These are phyloP conservation scores for Adineta ricciae DNA, from an alignment of 2,888 invertebrate genomes.

Conservation along the genomic window DNA sequence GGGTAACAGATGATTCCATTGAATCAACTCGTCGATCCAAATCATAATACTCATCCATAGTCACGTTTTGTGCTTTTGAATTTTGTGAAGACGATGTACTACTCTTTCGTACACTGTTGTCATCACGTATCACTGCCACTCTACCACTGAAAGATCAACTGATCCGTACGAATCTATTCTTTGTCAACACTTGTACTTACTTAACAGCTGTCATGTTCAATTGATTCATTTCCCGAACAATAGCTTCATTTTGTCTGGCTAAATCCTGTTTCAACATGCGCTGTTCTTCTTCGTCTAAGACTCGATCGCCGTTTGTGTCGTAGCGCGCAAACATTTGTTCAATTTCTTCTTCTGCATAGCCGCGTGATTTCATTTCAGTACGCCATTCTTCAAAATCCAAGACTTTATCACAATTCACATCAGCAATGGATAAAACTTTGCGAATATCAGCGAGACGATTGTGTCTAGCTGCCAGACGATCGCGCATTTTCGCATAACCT, in stretches of 20 bases:
- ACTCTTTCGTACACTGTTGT: not conserved
- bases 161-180: not conserved
- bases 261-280: conserved; percentile 44
- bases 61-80: conserved; percentile 22
- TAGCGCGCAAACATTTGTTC: conserved; percentile 34
- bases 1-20: conserved; percentile 44
- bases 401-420: conserved; percentile 40
- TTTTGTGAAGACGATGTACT: not conserved
- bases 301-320: conserved; percentile 38
- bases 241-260: conserved; percentile 40
- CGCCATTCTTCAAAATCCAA: conserved; percentile 44
- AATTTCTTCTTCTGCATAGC: conserved; percentile 54
- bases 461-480: conserved; percentile 44
- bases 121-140: not conserved
- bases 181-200: not conserved
- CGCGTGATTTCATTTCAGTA: conserved; percentile 47
- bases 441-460: conserved; percentile 47
- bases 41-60: conserved; percentile 26
- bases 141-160: not conserved
- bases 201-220: not conserved
- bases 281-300: conserved; percentile 45
- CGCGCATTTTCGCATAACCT: conserved; percentile 50
- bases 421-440: conserved; percentile 44
- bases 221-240: conserved; percentile 24
- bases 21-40: conserved; percentile 44